phyloP scores from a whole-genome alignment of 2,797 vertebrate species.

The Pseudotriccus pelzelni region DNA sequence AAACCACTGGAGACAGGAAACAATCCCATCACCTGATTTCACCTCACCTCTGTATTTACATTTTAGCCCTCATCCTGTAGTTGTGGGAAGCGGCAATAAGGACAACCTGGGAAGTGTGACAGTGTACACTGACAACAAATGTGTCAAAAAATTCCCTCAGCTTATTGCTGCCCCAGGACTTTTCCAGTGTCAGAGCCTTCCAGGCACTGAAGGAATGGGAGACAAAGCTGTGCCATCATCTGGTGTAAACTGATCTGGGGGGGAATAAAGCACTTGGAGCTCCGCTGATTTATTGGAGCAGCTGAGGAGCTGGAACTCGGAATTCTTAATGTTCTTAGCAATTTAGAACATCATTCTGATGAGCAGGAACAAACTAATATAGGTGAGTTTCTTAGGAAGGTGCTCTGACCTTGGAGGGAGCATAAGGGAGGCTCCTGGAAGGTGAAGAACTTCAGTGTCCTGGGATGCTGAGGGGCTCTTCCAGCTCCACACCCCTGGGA shows the following conservation, averaged over 20 bases:
- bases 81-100: not conserved
- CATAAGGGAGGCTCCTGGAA: not conserved
- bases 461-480: accelerated
- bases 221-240: not conserved
- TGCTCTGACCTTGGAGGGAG: not conserved
- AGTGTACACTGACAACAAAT: not conserved
- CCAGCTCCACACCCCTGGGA: not conserved
- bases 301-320: conserved; percentile 15
- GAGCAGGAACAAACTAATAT: not conserved
- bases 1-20: not conserved
- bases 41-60: not conserved
- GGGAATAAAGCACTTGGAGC: not conserved
- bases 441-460: not conserved
- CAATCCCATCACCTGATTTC: not conserved
- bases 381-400: not conserved
- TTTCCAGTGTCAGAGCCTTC: not conserved
- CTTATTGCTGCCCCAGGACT: not conserved
- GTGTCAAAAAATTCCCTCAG: not conserved
- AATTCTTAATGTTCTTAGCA: not conserved
- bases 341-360: not conserved
- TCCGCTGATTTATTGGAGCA: conserved; percentile 43
- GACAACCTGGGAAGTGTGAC: not conserved
- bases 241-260: not conserved
- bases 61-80: not conserved
- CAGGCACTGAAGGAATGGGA: not conserved